phyloP scores from a whole-genome alignment of 2,888 invertebrate species.

The Beris morrisii region DNA sequence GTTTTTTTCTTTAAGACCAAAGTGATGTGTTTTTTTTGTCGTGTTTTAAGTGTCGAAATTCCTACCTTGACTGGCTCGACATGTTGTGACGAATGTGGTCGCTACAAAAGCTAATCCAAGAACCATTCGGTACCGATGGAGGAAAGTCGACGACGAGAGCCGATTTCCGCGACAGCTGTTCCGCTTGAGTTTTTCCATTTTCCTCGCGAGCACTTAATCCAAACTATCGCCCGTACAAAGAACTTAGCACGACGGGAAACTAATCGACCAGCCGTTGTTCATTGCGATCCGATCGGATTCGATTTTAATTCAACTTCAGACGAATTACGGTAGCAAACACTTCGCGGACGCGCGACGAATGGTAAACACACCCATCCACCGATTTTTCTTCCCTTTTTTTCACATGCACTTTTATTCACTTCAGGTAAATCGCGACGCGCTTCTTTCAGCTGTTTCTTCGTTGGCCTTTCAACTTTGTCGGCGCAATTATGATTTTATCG shows the following conservation, averaged over 20 bases:
- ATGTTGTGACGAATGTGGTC: not conserved
- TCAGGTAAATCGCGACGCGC: no score
- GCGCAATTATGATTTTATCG: not conserved
- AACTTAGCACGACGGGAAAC: no score
- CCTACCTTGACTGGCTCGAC: slow-evolving; percentile 20
- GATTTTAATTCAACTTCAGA: not conserved
- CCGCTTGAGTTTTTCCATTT: slow-evolving; percentile 5
- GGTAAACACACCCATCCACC: slow-evolving; percentile 20
- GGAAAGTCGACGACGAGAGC: not conserved
- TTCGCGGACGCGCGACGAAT: slow-evolving; percentile 1
- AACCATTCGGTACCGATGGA: not conserved
- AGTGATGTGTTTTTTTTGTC: no score
- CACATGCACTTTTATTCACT: no score
- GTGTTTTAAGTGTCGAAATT: no score
- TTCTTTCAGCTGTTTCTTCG: no score
- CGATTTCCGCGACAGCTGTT: not conserved
- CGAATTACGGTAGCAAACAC: not conserved
- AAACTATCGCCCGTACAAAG: no score
- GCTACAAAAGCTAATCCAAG: slow-evolving; percentile 14
- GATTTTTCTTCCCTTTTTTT: not conserved
- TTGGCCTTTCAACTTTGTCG: no score
- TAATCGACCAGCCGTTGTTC: no score
- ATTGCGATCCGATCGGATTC: not conserved
- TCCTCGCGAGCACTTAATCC: slow-evolving; percentile 7
- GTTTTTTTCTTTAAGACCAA: no score